These are phyloP conservation scores for Ophion obscuratus DNA, from an alignment of 2,888 invertebrate species.

Conservation along the genomic window DNA sequence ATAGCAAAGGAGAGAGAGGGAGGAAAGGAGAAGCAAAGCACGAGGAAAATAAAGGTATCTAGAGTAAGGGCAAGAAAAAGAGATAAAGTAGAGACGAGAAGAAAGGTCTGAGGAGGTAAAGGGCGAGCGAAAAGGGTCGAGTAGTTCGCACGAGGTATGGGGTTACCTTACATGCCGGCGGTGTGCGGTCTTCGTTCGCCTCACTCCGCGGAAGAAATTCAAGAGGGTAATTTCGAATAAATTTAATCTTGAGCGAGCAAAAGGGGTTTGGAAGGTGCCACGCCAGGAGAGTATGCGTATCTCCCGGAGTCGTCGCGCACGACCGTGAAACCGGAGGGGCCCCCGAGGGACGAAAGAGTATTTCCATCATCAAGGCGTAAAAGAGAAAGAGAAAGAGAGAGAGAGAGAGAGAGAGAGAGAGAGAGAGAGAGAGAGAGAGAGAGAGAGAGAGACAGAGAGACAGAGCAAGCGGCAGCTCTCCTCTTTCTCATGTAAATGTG, in stretches of 20 bases:
- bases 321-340: slow-evolving; percentile 74
- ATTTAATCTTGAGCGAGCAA: slow-evolving; percentile 75
- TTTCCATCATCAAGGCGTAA: slow-evolving; percentile 49
- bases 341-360: slow-evolving; percentile 50
- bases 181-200: slow-evolving; percentile 64
- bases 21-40: not conserved
- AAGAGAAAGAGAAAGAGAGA: not conserved
- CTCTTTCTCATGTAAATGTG: slow-evolving; percentile 70
- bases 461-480: slow-evolving; percentile 50
- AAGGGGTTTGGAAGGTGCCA: slow-evolving; percentile 73
- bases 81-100: slow-evolving; percentile 7
- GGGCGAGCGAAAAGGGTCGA: slow-evolving; percentile 53
- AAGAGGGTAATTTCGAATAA: slow-evolving; percentile 79
- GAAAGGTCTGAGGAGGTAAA: slow-evolving; percentile 16
- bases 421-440: not conserved
- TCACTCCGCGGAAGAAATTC: slow-evolving; percentile 75
- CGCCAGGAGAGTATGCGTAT: slow-evolving; percentile 37
- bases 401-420: not conserved
- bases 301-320: slow-evolving; percentile 53
- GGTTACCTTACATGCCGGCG: slow-evolving; percentile 76
- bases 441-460: too few relatives aligned
- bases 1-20: too few relatives aligned
- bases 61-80: slow-evolving; percentile 3
- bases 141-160: slow-evolving; percentile 73
- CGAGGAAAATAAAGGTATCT: not conserved